Evolutionary conservation across 2,888 invertebrate genomes (phyloP).

Genomic region (Sphaerophoria rueppellii): DNA sequence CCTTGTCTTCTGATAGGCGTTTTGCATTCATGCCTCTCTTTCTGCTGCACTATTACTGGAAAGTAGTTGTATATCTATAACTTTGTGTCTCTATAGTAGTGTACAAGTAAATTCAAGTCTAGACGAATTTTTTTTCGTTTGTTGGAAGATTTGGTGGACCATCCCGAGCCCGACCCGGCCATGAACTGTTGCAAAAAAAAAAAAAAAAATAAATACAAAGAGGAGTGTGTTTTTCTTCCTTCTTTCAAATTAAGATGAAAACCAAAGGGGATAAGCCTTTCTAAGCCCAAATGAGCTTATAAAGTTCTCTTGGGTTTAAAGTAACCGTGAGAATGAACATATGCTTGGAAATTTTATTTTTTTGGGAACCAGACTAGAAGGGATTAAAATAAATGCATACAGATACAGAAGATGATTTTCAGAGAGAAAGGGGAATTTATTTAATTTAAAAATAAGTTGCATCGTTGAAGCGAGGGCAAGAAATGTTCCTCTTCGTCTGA

Average conservation of each 20-base stretch:
- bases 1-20: constrained; percentile 17
- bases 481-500: too few relatives aligned
- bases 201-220: not conserved
- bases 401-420: not conserved
- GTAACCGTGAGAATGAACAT: constrained; percentile 14
- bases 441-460: too few relatives aligned
- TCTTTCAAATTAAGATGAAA: not conserved
- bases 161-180: not conserved
- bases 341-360: not conserved
- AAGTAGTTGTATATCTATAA: not conserved
- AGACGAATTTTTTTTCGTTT: constrained; percentile 54
- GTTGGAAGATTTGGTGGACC: constrained; percentile 36
- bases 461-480: too few relatives aligned
- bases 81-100: constrained; percentile 30
- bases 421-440: too few relatives aligned
- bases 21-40: constrained; percentile 62
- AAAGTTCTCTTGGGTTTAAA: constrained; percentile 6
- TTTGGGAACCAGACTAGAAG: not conserved
- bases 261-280: not conserved
- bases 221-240: constrained; percentile 1
- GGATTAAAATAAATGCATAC: not conserved
- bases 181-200: not conserved
- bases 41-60: constrained; percentile 30
- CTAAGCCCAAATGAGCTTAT: not conserved
- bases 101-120: constrained; percentile 51